These are phyloP conservation scores for Dasypolia templi DNA, from an alignment of 2,888 invertebrate species.

Conservation along the genomic window DNA sequence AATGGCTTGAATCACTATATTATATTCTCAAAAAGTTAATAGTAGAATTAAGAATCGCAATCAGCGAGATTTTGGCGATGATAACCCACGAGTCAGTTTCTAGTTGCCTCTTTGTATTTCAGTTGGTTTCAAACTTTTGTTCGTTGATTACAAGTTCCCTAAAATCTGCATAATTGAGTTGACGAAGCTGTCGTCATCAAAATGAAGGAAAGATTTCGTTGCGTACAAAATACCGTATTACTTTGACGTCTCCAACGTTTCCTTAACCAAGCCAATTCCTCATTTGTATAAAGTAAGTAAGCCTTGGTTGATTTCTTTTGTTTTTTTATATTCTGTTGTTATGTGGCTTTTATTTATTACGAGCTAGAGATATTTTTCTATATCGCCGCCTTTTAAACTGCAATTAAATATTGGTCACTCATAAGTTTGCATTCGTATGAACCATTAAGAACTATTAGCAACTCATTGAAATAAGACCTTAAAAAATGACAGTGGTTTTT, in stretches of 20 bases:
- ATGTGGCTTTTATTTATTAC: background rate
- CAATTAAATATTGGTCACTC: background rate
- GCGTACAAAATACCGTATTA: slow-evolving; percentile 56
- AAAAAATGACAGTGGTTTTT: background rate
- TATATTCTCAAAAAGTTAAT: slow-evolving; percentile 2
- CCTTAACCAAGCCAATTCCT: slow-evolving; percentile 59
- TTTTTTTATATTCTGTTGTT: slow-evolving; percentile 15
- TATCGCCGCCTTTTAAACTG: background rate
- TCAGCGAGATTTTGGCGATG: slow-evolving; percentile 15
- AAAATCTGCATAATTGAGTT: slow-evolving; percentile 68
- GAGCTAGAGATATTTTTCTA: background rate
- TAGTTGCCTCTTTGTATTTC: slow-evolving; percentile 52
- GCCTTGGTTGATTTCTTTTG: slow-evolving; percentile 24
- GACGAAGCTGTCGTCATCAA: slow-evolving; percentile 53
- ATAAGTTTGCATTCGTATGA: background rate
- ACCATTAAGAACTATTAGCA: background rate
- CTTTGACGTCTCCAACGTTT: slow-evolving; percentile 53
- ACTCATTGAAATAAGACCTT: background rate
- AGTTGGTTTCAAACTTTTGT: slow-evolving; percentile 63
- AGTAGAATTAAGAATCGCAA: slow-evolving; percentile 23
- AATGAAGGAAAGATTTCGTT: slow-evolving; percentile 61
- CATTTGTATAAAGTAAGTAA: slow-evolving; percentile 61
- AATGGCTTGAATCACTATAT: background rate
- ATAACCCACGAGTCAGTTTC: slow-evolving; percentile 43
- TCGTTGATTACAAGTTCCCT: slow-evolving; percentile 67